Base-by-base conservation (phyloP, 2,113 vertebrate genomes). In the Leiothrix lutea region DNA sequence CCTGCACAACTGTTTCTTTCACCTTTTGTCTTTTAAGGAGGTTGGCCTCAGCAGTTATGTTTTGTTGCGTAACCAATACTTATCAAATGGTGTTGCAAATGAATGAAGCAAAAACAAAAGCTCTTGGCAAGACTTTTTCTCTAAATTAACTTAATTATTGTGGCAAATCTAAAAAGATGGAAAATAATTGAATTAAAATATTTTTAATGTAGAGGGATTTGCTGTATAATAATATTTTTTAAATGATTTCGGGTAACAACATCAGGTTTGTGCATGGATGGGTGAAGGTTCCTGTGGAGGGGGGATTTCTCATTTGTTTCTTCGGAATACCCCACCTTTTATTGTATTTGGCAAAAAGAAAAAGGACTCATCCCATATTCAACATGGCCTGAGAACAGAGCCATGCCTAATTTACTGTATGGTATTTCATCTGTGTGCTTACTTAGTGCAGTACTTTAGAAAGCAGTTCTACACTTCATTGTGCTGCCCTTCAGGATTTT, bases 11-110 rank as follows among this genome's bases (percentile, higher is more conserved):
- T 89, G 61, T 79, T 92, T 91, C 85, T 88, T 87, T 92, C 72
- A 84, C 83, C 51, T 94, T 95, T 84, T 92, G 88, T 95, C 53
- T 92, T 7, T 69, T 31, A 18, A 82, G 82, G 80, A 72, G 73
- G 15, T 75, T 80, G 90, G 57, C 77, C 66, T 53, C 1, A 70
- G 83, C 47, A 0, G 42, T 79, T 80, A 51, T 80, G 74, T 94
- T 83, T 50, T 75, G 8, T 93, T 90, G 66, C 13, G 1, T 72
- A 92, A 53, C 74, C 56, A 29, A 24, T 57, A 29, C 50, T 94
- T 87, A 54, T 53, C 77, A 91, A 90, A 78, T 54, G 50, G 54
- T 47, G n/a, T 54, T 85, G 51, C 36, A 79, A 81, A 79, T 82
- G 45, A 89, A 81, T 31, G 29, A 74, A 65, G 70, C 36, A 73